Evolutionary conservation across 2,888 invertebrate genomes (phyloP).

Genomic region (Erebia palarica): DNA sequence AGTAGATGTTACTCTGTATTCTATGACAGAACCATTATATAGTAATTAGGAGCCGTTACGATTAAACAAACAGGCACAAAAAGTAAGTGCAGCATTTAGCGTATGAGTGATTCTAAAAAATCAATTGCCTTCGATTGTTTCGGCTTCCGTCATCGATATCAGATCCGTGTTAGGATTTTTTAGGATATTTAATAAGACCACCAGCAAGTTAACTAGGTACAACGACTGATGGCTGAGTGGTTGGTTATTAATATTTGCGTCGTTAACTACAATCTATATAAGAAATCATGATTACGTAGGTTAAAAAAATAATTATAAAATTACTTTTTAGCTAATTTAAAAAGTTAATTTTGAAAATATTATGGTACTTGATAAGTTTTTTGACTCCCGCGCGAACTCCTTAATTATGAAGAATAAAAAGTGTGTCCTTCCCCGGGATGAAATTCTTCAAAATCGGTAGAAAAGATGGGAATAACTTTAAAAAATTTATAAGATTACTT

Average conservation of each 20-base stretch:
- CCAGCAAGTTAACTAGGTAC: background rate
- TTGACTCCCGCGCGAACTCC: no score
- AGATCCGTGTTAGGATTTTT: constrained; percentile 26
- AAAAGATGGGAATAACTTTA: no score
- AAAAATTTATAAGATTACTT: no score
- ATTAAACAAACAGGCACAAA: constrained; percentile 21
- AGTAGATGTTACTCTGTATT: constrained; percentile 18
- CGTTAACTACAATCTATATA: no score
- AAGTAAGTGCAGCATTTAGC: constrained; percentile 24
- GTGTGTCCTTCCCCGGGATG: no score
- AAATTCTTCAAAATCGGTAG: no score
- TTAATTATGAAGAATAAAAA: no score
- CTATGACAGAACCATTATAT: constrained; percentile 47
- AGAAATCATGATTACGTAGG: no score
- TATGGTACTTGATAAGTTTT: no score
- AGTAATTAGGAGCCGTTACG: constrained; percentile 24
- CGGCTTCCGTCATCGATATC: constrained; percentile 24
- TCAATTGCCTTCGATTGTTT: constrained; percentile 23
- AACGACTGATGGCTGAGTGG: background rate
- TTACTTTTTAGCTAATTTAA: no score
- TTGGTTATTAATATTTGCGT: background rate
- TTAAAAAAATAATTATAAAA: no score
- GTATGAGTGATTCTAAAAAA: constrained; percentile 22
- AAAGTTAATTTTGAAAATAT: no score
- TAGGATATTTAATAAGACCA: constrained; percentile 3